phyloP scores from a whole-genome alignment of 2,888 invertebrate species.

The Pycnomerus fuliginosus region DNA sequence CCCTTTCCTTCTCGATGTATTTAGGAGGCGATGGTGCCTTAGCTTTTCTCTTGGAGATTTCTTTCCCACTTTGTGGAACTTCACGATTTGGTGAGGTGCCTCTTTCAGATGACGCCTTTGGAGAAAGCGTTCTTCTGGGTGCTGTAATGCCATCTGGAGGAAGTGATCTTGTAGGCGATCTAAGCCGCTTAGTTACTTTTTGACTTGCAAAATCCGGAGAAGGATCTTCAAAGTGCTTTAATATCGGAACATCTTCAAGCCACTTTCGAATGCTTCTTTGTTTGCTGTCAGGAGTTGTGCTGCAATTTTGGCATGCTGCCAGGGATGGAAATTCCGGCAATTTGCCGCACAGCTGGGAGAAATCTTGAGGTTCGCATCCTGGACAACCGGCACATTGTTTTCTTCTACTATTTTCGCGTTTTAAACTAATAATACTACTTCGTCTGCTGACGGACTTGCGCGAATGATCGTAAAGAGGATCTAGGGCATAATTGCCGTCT shows the following conservation, averaged over 20 bases:
- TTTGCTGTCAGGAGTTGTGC: slow-evolving; percentile 67
- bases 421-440: slow-evolving; percentile 60
- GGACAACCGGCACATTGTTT: slow-evolving; percentile 67
- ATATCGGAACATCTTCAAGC: slow-evolving; percentile 70
- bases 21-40: slow-evolving; percentile 44
- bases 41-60: slow-evolving; percentile 31
- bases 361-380: slow-evolving; percentile 59
- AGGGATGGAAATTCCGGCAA: slow-evolving; percentile 48
- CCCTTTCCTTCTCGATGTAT: slow-evolving; percentile 31
- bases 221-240: slow-evolving; percentile 30
- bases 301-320: slow-evolving; percentile 57
- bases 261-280: slow-evolving; percentile 74
- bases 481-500: slow-evolving; percentile 57
- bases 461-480: slow-evolving; percentile 54
- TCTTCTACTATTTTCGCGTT: slow-evolving; percentile 63
- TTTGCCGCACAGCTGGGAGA: slow-evolving; percentile 44
- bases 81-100: slow-evolving; percentile 21
- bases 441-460: slow-evolving; percentile 52
- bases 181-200: slow-evolving; percentile 27
- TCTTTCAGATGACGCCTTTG: slow-evolving; percentile 35
- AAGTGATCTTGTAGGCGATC: slow-evolving; percentile 47
- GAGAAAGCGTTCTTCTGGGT: slow-evolving; percentile 35
- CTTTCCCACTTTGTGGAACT: slow-evolving; percentile 14
- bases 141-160: slow-evolving; percentile 37
- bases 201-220: background rate